Evolutionary conservation across 2,113 vertebrate species (phyloP).

Genomic region (Cyphomyrus plagiostoma): DNA sequence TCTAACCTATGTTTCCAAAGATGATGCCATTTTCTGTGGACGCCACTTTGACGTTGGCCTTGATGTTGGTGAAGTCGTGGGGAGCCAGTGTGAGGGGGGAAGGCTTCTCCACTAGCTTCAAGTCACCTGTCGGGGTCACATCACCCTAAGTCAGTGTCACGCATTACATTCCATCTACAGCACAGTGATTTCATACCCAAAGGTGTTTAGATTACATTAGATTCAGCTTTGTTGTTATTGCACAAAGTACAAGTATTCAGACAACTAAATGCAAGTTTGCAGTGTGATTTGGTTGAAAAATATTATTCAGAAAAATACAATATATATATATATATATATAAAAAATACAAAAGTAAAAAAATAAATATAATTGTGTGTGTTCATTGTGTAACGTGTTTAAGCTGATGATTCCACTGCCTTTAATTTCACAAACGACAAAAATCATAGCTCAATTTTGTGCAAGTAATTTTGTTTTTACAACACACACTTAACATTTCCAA

Average conservation of each 20-base stretch:
- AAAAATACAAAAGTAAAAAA: neutral
- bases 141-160: neutral
- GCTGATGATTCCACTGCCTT: neutral
- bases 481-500: neutral
- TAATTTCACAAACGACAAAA: neutral
- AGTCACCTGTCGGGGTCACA: constrained; percentile 67
- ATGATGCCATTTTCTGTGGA: constrained; percentile 99
- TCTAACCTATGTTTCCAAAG: constrained; percentile 95
- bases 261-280: neutral
- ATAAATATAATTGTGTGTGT: neutral
- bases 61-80: constrained; percentile 98
- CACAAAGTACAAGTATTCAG: neutral
- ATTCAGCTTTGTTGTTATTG: neutral
- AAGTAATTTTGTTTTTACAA: neutral
- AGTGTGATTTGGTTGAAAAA: neutral
- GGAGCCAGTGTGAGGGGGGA: constrained; percentile 94
- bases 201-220: neutral
- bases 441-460: neutral
- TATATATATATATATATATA: too few species aligned
- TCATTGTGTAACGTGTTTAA: neutral
- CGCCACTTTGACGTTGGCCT: constrained; percentile 96
- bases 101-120: constrained; percentile 96
- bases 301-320: neutral
- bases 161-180: neutral
- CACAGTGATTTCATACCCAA: neutral